Base-by-base conservation (phyloP, 1,140 invertebrate genomes). In the Eulimnadia texana region DNA sequence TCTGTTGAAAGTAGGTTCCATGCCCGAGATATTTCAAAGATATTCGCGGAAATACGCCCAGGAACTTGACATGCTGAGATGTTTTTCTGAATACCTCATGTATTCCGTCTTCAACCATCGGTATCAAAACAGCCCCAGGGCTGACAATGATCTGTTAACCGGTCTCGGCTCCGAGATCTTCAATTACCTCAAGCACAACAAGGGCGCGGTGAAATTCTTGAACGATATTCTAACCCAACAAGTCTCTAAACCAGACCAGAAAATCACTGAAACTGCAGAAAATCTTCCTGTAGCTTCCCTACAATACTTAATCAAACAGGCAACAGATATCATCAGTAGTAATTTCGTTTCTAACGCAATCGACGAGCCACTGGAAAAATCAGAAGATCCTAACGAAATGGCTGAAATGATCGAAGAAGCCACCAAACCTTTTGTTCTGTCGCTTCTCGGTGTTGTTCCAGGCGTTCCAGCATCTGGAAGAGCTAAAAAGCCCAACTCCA, bases 391-490 rank as follows among this genome's bases (percentile, higher is more conserved):
- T 3, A 54, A 42, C 23, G 22, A 42, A 42, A 42, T 61, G 20
- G 51, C 51, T 22, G 25, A 54, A 25, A 54, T 33, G 29, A 54
- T 61, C 22, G 60, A 61, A 42, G 49, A 54, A 27, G 50, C 53
- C 9, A 54, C 23, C 2, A 55, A 52, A 28, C 60, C 60, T 1
- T 50, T 61, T 23, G 25, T 61, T 27, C 27, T 61, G 22, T 61
- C 60, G 1, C 24, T 61, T 13, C 53, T 61, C 23, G 60, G 60
- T 1, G 60, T 61, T 16, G 60, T 61, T 10, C 60, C 60, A 13
- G 60, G 60, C 3, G 60, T 42, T 28, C 60, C 51, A 54, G 60
- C 60, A 22, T 54, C 60, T 19, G 60, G 51, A 19, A 27, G 53
- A 23, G 33, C 6, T 9, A 6, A 16, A 9, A 42, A 16, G 16